phyloP scores from a whole-genome alignment of 2,797 vertebrate genomes.

The Siniperca scherzeri region DNA sequence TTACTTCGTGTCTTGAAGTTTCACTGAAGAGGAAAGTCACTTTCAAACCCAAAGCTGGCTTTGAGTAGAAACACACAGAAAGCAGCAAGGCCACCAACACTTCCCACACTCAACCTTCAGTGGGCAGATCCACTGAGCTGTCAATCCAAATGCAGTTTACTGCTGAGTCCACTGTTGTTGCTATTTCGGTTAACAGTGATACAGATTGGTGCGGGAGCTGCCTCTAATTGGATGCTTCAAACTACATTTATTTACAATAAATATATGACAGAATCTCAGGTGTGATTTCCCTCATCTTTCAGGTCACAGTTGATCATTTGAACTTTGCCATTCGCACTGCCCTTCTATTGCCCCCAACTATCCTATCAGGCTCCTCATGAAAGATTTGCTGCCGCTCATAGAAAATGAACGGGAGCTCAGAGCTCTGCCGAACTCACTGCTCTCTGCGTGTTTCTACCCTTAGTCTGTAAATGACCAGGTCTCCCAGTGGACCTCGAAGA shows the following conservation, averaged over 20 bases:
- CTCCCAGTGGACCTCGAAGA: background rate
- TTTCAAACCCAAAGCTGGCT: background rate
- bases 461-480: background rate
- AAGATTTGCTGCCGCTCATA: no score
- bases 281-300: background rate
- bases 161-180: background rate
- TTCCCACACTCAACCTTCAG: background rate
- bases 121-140: background rate
- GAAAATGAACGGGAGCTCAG: background rate
- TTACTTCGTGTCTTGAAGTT: background rate
- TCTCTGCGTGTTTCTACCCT: background rate
- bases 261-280: background rate
- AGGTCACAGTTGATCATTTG: background rate
- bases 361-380: background rate
- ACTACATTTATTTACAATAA: background rate
- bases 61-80: conserved; percentile 7
- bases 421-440: background rate
- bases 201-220: no score
- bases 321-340: background rate
- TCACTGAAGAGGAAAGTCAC: conserved; percentile 4
- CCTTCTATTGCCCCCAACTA: no score
- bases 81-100: no score
- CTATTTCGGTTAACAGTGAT: background rate
- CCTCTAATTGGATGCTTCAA: background rate
- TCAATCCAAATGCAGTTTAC: background rate